Percentiles rank a stretch among this genome's conserved stretches.
These are phyloP conservation scores for Syngnathoides biaculeatus DNA, from an alignment of 2,113 vertebrate genomes.

Conservation along the genomic window DNA sequence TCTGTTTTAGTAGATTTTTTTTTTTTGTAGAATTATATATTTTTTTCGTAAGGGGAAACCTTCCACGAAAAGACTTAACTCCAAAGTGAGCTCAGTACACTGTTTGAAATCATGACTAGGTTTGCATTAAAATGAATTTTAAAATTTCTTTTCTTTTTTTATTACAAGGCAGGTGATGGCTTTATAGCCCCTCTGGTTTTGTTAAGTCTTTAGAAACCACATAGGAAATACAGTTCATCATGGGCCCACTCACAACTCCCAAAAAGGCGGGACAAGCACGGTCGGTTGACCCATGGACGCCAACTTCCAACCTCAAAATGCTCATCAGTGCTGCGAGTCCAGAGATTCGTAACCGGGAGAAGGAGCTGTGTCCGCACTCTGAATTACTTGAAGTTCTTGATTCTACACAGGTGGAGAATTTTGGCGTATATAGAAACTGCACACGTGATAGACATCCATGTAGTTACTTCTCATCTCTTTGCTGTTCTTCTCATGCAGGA, in stretches of 20 bases:
- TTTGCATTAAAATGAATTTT: background rate
- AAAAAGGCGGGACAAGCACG: conserved; percentile 78
- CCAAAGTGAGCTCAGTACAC: background rate
- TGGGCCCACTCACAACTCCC: conserved; percentile 82
- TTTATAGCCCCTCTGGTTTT: conserved; percentile 65
- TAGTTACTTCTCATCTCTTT: background rate
- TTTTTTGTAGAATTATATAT: background rate
- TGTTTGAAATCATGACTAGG: background rate
- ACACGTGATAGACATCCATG: background rate
- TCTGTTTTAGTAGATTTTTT: too few species aligned
- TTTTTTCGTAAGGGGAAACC: background rate
- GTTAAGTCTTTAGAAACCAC: conserved; percentile 42
- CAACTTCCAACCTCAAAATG: conserved; percentile 94
- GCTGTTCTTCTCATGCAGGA: conserved; percentile 67
- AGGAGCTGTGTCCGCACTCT: conserved; percentile 64
- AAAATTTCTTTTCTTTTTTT: background rate
- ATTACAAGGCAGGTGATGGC: conserved; percentile 66
- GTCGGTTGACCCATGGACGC: conserved; percentile 89
- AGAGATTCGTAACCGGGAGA: conserved; percentile 90
- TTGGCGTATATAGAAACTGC: background rate
- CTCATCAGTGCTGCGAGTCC: conserved; percentile 93
- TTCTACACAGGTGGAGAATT: conserved; percentile 70
- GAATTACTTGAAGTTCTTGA: conserved; percentile 67
- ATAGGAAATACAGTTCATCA: conserved; percentile 56
- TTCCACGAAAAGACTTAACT: background rate